Conservation (phyloP, 2,888 invertebrate species). For the Scaptomyza tumidula region DNA sequence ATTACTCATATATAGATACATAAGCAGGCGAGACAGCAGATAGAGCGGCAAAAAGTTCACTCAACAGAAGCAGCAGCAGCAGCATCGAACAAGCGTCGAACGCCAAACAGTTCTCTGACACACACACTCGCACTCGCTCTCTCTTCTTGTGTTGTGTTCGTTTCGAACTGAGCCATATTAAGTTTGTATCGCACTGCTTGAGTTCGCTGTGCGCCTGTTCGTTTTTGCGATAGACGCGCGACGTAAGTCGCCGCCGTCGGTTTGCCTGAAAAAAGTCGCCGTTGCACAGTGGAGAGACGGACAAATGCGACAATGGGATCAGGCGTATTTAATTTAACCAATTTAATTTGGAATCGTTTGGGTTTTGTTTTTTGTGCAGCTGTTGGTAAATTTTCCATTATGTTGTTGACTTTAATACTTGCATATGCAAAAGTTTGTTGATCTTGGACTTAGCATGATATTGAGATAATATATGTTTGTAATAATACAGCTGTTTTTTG, state of each 20-base stretch:
- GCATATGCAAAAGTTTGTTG: constrained; percentile 11
- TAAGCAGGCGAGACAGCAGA: constrained; percentile 29
- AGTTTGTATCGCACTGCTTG: constrained; percentile 20
- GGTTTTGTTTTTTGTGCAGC: constrained; percentile 1
- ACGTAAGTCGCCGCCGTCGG: constrained; percentile 81
- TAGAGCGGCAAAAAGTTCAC: constrained; percentile 32
- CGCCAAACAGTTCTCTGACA: constrained; percentile 28
- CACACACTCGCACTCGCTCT: constrained; percentile 5
- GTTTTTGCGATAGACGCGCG: constrained; percentile 84
- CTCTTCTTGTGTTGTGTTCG: constrained; percentile 9
- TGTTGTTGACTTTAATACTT: constrained; percentile 12
- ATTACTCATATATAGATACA: constrained; percentile 6
- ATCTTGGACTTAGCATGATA: constrained; percentile 12
- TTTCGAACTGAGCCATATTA: constrained; percentile 22
- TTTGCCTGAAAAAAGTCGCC: constrained; percentile 74
- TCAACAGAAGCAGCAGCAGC: constrained; percentile 5
- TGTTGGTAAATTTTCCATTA: constrained; percentile 11
- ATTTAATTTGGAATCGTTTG: constrained; percentile 1
- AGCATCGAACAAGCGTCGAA: constrained; percentile 5
- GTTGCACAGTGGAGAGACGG: constrained; percentile 57
- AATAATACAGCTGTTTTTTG: constrained; percentile 7
- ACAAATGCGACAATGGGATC: constrained; percentile 8
- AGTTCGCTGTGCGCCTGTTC: constrained; percentile 78
- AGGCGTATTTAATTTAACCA: not conserved
- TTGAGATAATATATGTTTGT: not conserved